phyloP scores from a whole-genome alignment of 2,888 invertebrate genomes.

The Eupithecia exiguata region DNA sequence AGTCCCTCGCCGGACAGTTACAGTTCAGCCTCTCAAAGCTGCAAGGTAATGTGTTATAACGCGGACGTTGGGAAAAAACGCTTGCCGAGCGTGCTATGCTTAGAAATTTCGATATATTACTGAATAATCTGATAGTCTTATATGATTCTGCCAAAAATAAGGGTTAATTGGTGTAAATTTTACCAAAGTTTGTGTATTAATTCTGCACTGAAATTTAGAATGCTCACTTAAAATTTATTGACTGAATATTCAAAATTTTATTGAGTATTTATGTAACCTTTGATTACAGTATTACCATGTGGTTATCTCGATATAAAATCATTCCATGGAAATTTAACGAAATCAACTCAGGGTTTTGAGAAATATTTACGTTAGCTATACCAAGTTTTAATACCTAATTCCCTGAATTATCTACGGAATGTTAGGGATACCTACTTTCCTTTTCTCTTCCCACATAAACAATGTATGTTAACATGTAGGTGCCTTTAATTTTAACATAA shows the following conservation, averaged over 20 bases:
- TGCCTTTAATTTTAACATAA: constrained; percentile 16
- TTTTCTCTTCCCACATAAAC: background rate
- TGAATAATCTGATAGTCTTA: background rate
- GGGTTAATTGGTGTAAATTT: background rate
- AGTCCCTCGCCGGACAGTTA: constrained; percentile 78
- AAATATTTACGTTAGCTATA: background rate
- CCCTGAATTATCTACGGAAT: background rate
- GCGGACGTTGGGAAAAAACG: constrained; percentile 41
- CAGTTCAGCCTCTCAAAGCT: constrained; percentile 71
- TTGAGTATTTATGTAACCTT: too few relatives aligned
- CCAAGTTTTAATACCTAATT: background rate
- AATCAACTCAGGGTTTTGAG: background rate
- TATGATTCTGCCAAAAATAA: background rate
- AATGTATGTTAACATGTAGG: constrained; percentile 7
- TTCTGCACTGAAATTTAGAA: background rate
- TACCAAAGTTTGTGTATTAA: background rate
- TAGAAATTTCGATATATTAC: background rate
- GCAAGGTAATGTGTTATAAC: constrained; percentile 60
- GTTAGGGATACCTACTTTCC: background rate
- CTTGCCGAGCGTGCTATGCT: constrained; percentile 23
- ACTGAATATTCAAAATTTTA: background rate
- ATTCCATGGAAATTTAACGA: background rate
- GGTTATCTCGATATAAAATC: background rate
- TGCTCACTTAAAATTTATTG: background rate
- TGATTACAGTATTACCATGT: too few relatives aligned